Evolutionary conservation across 2,888 invertebrate species (phyloP).

Genomic region (Caenorhabditis zanzibari): DNA sequence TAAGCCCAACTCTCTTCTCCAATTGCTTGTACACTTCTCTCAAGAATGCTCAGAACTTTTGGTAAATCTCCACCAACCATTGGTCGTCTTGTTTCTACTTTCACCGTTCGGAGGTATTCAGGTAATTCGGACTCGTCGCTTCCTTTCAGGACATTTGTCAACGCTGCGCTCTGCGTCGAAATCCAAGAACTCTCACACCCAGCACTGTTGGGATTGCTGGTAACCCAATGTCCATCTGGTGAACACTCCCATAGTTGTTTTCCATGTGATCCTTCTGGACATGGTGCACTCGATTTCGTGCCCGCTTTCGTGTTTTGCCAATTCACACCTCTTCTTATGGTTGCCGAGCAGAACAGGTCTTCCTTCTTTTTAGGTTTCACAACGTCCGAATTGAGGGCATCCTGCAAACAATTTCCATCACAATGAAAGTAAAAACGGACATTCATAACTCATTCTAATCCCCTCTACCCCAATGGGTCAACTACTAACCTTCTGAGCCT

Average conservation of each 20-base stretch:
- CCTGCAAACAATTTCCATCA: conserved; percentile 35
- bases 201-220: conserved; percentile 63
- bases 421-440: background rate
- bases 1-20: conserved; percentile 63
- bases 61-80: conserved; percentile 76
- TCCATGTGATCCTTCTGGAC: conserved; percentile 58
- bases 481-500: conserved; percentile 43
- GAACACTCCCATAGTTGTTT: conserved; percentile 74
- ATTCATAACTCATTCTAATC: conserved; percentile 47
- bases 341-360: conserved; percentile 44
- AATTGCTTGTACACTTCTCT: conserved; percentile 51
- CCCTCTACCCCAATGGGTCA: background rate
- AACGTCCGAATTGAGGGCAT: conserved; percentile 36
- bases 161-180: background rate
- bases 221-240: conserved; percentile 70
- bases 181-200: conserved; percentile 68
- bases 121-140: conserved; percentile 65
- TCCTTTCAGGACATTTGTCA: conserved; percentile 39
- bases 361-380: conserved; percentile 22
- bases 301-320: conserved; percentile 62
- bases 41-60: conserved; percentile 66
- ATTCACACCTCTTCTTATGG: conserved; percentile 47
- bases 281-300: conserved; percentile 29
- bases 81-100: conserved; percentile 63
- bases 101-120: conserved; percentile 62